A percentile compares a stretch with the other conserved stretches of the same genome.
phyloP scores from a whole-genome alignment of 2,797 vertebrate species.

The Alauda arvensis region DNA sequence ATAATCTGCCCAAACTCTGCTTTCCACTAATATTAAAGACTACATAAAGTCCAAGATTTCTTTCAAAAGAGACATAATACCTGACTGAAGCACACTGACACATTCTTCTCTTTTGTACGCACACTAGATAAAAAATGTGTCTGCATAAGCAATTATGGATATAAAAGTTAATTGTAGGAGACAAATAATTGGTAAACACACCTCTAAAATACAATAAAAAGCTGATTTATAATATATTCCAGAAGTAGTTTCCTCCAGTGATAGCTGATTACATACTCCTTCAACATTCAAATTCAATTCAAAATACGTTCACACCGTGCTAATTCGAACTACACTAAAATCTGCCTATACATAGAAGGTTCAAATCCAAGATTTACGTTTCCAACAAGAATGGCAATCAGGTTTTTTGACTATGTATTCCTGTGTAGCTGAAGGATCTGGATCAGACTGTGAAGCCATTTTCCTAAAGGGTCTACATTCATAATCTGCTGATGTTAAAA shows the following conservation, averaged over 20 bases:
- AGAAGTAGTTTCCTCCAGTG: not conserved
- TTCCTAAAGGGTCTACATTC: not conserved
- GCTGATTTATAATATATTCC: not conserved
- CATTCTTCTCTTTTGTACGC: conserved; percentile 12
- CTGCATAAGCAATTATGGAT: conserved; percentile 15
- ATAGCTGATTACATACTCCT: not conserved
- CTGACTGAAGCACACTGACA: not conserved
- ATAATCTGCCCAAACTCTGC: not conserved
- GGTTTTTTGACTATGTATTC: not conserved
- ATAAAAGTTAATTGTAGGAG: conserved; percentile 22
- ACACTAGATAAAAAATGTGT: not conserved
- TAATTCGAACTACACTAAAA: not conserved
- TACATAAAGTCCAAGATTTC: not conserved
- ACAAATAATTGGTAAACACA: not conserved
- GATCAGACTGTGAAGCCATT: not conserved
- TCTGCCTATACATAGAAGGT: not conserved
- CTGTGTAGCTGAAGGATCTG: not conserved
- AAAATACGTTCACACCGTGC: not conserved
- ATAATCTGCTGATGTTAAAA: not conserved
- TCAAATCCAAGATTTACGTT: not conserved
- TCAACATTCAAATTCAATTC: not conserved
- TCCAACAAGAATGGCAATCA: not conserved
- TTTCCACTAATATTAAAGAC: not conserved
- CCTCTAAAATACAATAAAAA: conserved; percentile 20
- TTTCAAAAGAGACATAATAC: not conserved